These are phyloP conservation scores for Eucera pruinosa DNA, from an alignment of 2,888 invertebrate genomes.

Conservation along the genomic window DNA sequence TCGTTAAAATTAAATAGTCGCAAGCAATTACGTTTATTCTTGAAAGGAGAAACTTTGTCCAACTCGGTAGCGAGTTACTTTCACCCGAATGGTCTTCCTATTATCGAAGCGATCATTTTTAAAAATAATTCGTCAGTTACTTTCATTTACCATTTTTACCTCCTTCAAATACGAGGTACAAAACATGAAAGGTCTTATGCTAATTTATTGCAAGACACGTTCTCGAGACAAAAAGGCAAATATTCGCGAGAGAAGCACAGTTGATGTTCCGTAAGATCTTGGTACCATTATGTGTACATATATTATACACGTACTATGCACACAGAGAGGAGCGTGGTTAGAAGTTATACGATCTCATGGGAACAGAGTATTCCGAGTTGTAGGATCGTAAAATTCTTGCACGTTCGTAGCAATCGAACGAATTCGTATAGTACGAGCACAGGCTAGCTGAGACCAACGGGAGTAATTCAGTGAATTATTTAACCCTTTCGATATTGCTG, in stretches of 20 bases:
- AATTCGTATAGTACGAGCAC: slow-evolving; percentile 4
- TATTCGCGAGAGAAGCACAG: neutral
- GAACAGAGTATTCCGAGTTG: slow-evolving; percentile 8
- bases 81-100: no score
- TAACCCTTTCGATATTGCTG: slow-evolving; percentile 12
- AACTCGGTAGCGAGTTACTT: no score
- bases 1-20: no score
- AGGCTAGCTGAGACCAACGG: neutral
- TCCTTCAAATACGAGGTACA: no score
- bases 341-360: slow-evolving; percentile 8
- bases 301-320: slow-evolving; percentile 37
- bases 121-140: no score
- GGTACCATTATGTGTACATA: slow-evolving; percentile 50
- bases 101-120: no score
- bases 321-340: slow-evolving; percentile 48
- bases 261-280: slow-evolving; percentile 5
- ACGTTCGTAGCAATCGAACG: neutral
- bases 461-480: neutral
- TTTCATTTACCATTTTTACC: no score
- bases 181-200: no score
- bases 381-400: slow-evolving; percentile 8
- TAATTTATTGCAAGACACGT: neutral
- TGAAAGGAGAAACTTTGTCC: no score
- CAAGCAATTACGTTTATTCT: no score
- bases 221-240: neutral